Conservation (phyloP, 2,113 vertebrate species). For the Cercopithecus mona region DNA sequence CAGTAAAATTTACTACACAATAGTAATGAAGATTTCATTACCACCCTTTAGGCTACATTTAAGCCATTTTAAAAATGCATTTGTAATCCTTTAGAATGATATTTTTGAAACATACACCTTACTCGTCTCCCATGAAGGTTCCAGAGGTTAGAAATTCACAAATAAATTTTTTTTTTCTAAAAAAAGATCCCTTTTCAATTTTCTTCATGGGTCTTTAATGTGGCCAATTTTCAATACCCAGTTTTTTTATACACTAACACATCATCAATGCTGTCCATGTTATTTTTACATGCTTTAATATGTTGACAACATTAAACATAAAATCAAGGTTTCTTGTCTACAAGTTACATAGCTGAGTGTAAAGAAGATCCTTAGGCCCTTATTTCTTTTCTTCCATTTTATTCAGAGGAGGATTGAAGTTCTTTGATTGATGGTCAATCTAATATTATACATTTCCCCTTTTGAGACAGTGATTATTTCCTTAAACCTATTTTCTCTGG, state of each 20-base stretch:
- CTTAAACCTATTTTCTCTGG: background rate
- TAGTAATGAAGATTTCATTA: background rate
- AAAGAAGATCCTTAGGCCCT: background rate
- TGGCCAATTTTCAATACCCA: background rate
- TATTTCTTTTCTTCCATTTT: background rate
- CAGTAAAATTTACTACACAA: background rate
- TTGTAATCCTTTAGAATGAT: background rate
- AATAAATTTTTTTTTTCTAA: background rate
- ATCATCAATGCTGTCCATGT: background rate
- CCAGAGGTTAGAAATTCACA: background rate
- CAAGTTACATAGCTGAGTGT: background rate
- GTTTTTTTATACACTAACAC: background rate
- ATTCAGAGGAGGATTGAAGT: background rate
- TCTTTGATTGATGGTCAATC: background rate
- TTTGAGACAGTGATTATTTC: background rate
- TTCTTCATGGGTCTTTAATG: background rate
- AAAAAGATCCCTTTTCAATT: background rate
- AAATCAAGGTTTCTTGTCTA: background rate
- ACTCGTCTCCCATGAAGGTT: background rate
- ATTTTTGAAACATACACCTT: background rate
- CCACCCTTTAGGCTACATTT: background rate
- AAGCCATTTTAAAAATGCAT: background rate
- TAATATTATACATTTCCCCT: background rate
- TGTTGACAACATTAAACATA: background rate
- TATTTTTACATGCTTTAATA: background rate